These are phyloP conservation scores for Ciconia nigra DNA, from an alignment of 2,797 vertebrate species.

Conservation along the genomic window DNA sequence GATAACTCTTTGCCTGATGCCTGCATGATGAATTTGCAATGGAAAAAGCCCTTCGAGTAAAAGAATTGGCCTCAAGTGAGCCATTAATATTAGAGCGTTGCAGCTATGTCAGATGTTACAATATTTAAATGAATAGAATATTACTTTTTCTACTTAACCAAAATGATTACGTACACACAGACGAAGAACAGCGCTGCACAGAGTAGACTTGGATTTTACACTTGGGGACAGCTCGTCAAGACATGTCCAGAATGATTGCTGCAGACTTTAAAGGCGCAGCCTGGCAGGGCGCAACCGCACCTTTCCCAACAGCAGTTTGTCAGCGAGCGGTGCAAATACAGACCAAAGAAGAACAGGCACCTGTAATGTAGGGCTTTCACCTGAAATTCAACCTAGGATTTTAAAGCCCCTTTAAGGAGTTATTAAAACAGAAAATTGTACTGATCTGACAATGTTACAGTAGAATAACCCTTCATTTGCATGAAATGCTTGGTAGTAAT, in stretches of 20 bases:
- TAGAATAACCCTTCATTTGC: not conserved
- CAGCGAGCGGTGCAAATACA: not conserved
- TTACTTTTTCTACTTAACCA: not conserved
- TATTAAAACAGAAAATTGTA: not conserved
- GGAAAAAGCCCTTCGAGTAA: not conserved
- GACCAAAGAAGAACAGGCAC: not conserved
- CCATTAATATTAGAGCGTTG: conserved; percentile 14
- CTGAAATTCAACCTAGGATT: not conserved
- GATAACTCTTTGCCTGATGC: not conserved
- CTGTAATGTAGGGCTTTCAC: accelerated
- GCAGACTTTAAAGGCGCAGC: accelerated
- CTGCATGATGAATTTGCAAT: conserved; percentile 3
- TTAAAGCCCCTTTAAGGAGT: not conserved
- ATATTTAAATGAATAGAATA: conserved; percentile 30
- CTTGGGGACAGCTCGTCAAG: not conserved
- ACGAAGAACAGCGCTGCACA: not conserved
- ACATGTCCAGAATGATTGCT: accelerated
- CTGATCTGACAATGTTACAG: not conserved
- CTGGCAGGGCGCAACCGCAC: not conserved
- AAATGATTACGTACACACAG: not conserved
- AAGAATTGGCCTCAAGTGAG: conserved; percentile 46
- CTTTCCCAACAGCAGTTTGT: not conserved
- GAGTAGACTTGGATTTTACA: accelerated
- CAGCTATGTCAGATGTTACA: conserved; percentile 5
- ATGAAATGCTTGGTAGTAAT: accelerated